Conservation (phyloP, 37 sponge, comb jelly and placozoan species). For the Halisarca cf. caerulea region DNA sequence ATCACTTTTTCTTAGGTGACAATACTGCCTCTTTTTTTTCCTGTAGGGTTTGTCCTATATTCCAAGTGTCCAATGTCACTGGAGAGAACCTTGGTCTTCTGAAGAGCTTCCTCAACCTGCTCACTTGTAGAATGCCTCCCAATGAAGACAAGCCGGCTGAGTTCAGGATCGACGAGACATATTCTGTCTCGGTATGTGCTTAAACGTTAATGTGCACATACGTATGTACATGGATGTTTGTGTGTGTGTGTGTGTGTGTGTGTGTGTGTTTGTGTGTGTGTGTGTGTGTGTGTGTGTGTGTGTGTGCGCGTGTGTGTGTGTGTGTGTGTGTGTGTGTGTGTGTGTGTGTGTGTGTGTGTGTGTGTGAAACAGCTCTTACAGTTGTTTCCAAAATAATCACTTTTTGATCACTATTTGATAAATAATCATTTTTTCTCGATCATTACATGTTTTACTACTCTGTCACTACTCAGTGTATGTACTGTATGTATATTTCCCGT, state of each 20-base stretch:
- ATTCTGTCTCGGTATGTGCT: constrained; percentile 85
- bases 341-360: too few relatives aligned
- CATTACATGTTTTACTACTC: too few relatives aligned
- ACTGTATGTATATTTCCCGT: background rate
- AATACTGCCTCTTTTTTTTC: too few relatives aligned
- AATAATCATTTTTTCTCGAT: too few relatives aligned
- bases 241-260: too few relatives aligned
- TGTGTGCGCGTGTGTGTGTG: too few relatives aligned
- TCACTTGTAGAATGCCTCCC: constrained; percentile 77
- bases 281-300: too few relatives aligned
- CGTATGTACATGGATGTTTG: constrained; percentile 3
- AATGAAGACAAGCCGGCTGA: constrained; percentile 85
- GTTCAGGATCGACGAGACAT: constrained; percentile 96
- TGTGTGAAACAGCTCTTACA: too few relatives aligned
- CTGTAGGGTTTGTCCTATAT: constrained; percentile 95
- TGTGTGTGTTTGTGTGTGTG: too few relatives aligned
- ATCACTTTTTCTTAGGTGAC: too few relatives aligned
- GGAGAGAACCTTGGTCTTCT: constrained; percentile 95
- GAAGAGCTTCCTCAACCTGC: constrained; percentile 89
- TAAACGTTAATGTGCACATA: background rate
- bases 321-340: too few relatives aligned
- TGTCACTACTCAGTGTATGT: too few relatives aligned
- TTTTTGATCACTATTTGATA: background rate
- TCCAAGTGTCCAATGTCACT: constrained; percentile 99
- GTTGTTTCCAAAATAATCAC: background rate